Evolutionary conservation across 2,888 invertebrate genomes (phyloP), one percentile per base, ranked within the genome.

Genomic region (Hyalella azteca): DNA sequence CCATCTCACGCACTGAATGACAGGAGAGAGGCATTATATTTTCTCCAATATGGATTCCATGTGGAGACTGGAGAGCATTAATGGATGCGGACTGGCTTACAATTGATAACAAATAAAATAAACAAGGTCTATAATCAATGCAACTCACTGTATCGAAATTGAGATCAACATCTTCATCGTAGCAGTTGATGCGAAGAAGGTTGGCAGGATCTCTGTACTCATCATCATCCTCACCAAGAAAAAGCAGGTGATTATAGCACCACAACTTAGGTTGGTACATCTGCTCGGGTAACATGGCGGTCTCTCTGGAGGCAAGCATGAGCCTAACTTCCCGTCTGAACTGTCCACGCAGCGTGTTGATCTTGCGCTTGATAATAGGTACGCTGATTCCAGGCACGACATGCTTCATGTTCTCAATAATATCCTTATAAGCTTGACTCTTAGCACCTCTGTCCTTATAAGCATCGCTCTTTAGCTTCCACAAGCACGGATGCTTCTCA

Each of bases 301-400:
- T 66, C 36, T 66, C 66, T 5, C 36, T 22, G 19, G 66, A 66
- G 5, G 66, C 66, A 15, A 36, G 36, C 66, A 66, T 66, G 19
- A 66, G 66, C 39, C 66, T 5, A 19, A 66, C 36, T 36, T 66
- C 66, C 19, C 66, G 32, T 19, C 66, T 22, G 66, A 66, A 66
- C 66, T 66, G 66, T 32, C 66, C 66, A 5, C 66, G 66, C 36
- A 66, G 39, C 36, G 66, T 66, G 66, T 66, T 66, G 66, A 66
- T 66, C 66, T 66, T 66, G 26, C 66, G 36, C 66, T 66, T 66
- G 66, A 66, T 66, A 9, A 66, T 66, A 0, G 66, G 66, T n/a
- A 66, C 66, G n/a, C 36, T 36, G 32, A 66, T 66, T 9, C 66
- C 36, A 32, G 66, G 66, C 66, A 66, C 66, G 11, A 66, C 36